These are phyloP conservation scores for Drosophila albomicans DNA, from an alignment of 1,140 invertebrate species.

Conservation along the genomic window DNA sequence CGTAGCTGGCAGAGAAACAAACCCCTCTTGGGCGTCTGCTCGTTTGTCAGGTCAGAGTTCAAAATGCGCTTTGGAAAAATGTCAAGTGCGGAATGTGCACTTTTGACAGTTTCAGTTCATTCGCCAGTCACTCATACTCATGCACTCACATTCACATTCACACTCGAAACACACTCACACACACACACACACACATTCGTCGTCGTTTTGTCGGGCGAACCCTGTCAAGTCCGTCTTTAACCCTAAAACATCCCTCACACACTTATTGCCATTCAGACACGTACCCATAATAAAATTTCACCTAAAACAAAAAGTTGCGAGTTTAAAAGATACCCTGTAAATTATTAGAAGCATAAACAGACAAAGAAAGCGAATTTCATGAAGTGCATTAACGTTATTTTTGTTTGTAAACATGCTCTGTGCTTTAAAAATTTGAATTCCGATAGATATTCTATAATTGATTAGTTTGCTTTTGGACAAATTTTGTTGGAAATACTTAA, in stretches of 20 bases:
- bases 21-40: too few relatives aligned
- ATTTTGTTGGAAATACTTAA: too few relatives aligned
- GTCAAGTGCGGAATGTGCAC: conserved; percentile 84
- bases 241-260: conserved; percentile 66
- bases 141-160: neutral
- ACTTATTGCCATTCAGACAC: conserved; percentile 68
- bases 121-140: conserved; percentile 52
- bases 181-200: neutral
- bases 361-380: too few relatives aligned
- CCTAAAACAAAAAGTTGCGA: neutral
- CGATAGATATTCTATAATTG: too few relatives aligned
- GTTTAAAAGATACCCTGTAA: conserved; percentile 3
- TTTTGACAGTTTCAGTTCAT: conserved; percentile 84
- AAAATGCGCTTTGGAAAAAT: conserved; percentile 79
- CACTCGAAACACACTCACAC: conserved; percentile 1
- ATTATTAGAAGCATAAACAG: neutral
- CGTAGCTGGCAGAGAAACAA: too few relatives aligned
- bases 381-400: too few relatives aligned
- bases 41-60: conserved; percentile 47
- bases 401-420: too few relatives aligned
- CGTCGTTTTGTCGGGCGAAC: conserved; percentile 13
- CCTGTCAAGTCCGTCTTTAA: conserved; percentile 42
- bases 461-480: too few relatives aligned
- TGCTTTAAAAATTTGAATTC: too few relatives aligned
- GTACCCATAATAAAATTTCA: conserved; percentile 75